Evolutionary conservation across 2,888 invertebrate species (phyloP).

Genomic region (Cyaniris semiargus): DNA sequence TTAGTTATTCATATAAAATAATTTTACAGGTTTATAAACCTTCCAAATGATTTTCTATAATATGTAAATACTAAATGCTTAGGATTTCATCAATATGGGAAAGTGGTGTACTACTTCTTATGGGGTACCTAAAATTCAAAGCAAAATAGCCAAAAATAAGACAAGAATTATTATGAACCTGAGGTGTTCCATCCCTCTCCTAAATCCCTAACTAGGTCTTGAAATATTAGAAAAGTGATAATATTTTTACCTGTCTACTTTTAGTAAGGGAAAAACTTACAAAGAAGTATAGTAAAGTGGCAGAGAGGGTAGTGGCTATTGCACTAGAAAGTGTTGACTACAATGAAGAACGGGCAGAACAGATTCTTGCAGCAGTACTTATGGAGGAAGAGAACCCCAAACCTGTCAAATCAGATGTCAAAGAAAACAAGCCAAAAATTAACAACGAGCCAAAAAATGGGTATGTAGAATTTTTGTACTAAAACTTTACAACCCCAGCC

Average conservation of each 20-base stretch:
- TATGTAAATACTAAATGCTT: neutral
- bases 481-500: neutral
- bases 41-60: neutral
- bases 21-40: neutral
- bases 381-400: constrained; percentile 81
- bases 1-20: neutral
- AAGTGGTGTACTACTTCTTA: too few species aligned
- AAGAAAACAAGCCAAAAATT: constrained; percentile 48
- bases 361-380: constrained; percentile 87
- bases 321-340: constrained; percentile 94
- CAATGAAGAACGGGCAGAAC: constrained; percentile 89
- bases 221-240: too few species aligned
- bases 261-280: constrained; percentile 86
- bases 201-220: neutral
- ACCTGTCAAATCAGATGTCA: constrained; percentile 47
- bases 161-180: too few species aligned
- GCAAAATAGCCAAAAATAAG: neutral
- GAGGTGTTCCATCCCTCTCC: neutral
- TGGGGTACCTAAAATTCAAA: neutral
- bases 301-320: constrained; percentile 89
- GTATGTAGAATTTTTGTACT: constrained; percentile 49
- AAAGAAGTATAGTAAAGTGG: constrained; percentile 86
- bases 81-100: too few species aligned
- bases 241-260: neutral
- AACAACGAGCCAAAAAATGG: constrained; percentile 52